These are phyloP conservation scores for Tringa solitaria DNA, from an alignment of 2,113 vertebrate species.

Conservation along the genomic window DNA sequence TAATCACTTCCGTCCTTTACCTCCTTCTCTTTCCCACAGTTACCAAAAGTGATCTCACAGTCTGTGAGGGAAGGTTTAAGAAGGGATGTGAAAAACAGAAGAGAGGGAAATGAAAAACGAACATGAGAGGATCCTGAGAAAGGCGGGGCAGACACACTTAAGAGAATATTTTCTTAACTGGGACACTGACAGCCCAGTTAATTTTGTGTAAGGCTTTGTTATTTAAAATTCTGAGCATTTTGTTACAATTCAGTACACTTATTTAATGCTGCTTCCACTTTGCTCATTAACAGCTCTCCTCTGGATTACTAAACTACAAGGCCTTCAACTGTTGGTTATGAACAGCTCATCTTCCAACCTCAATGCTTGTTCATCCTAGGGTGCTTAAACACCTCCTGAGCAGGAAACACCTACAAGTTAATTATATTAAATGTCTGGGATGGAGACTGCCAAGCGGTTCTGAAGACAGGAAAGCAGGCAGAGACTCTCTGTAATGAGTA, in stretches of 20 bases:
- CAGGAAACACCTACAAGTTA: slow-evolving; percentile 45
- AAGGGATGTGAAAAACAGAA: neutral
- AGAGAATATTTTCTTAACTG: neutral
- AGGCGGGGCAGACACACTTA: neutral
- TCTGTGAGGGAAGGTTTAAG: neutral
- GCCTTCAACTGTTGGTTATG: slow-evolving; percentile 1
- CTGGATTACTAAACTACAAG: slow-evolving; percentile 20
- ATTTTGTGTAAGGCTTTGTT: slow-evolving; percentile 38
- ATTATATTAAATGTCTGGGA: slow-evolving; percentile 39
- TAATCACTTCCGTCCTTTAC: neutral
- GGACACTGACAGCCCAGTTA: neutral
- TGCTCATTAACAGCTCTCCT: slow-evolving; percentile 20
- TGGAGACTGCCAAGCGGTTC: neutral
- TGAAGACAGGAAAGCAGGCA: neutral
- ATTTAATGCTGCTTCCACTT: slow-evolving; percentile 32
- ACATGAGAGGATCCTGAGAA: neutral
- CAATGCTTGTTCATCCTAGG: neutral
- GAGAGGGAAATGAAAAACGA: neutral
- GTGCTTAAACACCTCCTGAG: slow-evolving; percentile 1
- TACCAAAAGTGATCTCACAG: neutral
- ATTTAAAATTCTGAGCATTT: slow-evolving; percentile 46
- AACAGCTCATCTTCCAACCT: slow-evolving; percentile 35
- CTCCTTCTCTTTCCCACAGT: neutral
- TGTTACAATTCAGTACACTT: slow-evolving; percentile 41
- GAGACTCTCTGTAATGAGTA: neutral